Evolutionary conservation across 2,113 vertebrate genomes (phyloP), one percentile per base, ranked within the genome.

Genomic region (Aegypius monachus): DNA sequence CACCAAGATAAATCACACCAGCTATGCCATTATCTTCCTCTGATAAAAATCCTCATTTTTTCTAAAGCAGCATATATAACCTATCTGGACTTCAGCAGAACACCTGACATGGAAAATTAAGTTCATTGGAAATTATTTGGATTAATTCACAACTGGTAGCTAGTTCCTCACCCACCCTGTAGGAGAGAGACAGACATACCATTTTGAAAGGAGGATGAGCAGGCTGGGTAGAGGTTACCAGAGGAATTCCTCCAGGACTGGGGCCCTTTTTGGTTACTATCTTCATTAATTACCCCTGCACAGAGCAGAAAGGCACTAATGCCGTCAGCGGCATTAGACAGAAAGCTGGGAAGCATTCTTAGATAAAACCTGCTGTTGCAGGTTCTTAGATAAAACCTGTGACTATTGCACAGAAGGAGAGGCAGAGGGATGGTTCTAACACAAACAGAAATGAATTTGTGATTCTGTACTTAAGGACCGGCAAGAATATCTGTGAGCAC

Each of bases 11-110:
- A 95, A 92, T 93, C 93, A 48, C 93, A 81, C 29, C 82, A 88
- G 86, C 63, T 53, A 62, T 1, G 3, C 27, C 45, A 45, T 77
- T 93, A 90, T 93, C 82, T 86, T 72, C 40, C 58, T 77, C 58
- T 92, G 86, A 90, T 95, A 92, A 96, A 77, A 95, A 72, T 56
- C 18, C 66, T 75, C 23, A 68, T 90, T 88, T 93, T 90, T 93
- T 94, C 92, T 73, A 56, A 86, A 83, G 67, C 40, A 85, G 70
- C 16, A 26, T 53, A 80, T 29, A 82, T 16, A 86, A 70, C 63
- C 50, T 62, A 72, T 16, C 48, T 73, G 79, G 40, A 70, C 71
- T 88, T 83, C 55, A 65, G 58, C 71, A 92, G 88, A 87, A 75
- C 53, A 77, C 53, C 71, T 58, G 66, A 62, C 67, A 70, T 9